A percentile compares a stretch with the other conserved stretches of the same genome.
Evolutionary conservation across 1,140 invertebrate species (phyloP).

Genomic region (Plodia interpunctella): DNA sequence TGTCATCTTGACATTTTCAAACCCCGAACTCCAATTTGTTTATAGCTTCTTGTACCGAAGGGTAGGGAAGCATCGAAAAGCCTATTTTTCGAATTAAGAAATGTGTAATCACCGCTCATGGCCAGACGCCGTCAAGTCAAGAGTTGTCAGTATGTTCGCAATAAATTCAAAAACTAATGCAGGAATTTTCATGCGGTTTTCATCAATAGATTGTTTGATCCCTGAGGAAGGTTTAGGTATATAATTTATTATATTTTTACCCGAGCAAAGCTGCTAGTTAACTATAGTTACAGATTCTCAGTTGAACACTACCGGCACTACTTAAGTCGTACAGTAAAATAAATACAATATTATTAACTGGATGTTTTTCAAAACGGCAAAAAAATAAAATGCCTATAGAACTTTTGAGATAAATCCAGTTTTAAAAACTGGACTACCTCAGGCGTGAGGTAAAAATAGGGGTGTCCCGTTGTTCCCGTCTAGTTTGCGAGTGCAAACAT

Average conservation of each 20-base stretch:
- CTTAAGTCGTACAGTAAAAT: too few species aligned
- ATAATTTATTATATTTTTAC: too few species aligned
- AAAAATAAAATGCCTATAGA: neutral
- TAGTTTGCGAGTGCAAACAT: constrained; percentile 48
- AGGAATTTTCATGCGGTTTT: too few species aligned
- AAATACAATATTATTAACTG: too few species aligned
- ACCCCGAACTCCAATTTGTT: neutral
- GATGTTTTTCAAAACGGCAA: too few species aligned
- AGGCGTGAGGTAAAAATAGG: constrained; percentile 5
- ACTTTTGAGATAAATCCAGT: neutral
- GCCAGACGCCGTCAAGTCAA: constrained; percentile 21
- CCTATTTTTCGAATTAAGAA: constrained; percentile 65
- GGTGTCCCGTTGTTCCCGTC: constrained; percentile 22
- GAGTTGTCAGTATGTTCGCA: too few species aligned
- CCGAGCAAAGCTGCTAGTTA: too few species aligned
- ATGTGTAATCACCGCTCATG: constrained; percentile 62
- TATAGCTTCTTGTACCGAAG: constrained; percentile 18
- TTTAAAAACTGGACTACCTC: neutral
- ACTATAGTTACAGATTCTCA: too few species aligned
- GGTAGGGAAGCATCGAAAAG: constrained; percentile 23
- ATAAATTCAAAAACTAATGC: too few species aligned
- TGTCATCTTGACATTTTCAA: neutral
- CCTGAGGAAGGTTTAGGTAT: too few species aligned
- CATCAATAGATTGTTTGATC: too few species aligned
- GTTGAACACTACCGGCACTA: too few species aligned